Base-by-base conservation (phyloP, 2,113 vertebrate species). In the Ursus arctos region DNA sequence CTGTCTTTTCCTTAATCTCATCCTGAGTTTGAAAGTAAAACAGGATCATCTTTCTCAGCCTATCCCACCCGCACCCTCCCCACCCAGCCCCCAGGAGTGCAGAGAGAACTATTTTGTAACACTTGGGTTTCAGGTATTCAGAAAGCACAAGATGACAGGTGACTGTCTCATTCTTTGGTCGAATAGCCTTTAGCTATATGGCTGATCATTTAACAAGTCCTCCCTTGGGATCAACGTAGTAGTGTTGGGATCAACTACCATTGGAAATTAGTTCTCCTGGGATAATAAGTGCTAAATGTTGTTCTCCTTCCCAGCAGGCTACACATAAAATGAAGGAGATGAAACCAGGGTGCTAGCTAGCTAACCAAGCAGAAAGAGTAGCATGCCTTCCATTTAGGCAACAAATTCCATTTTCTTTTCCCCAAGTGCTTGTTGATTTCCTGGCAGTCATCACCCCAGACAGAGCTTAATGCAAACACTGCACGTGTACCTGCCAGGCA, bases 361-460 rank as follows among this genome's bases (percentile, higher is more conserved):
- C 86, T 97, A 53, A 31, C 76, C n/a, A 98, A 98, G 98, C 96
- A 98, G 98, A 99, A 98, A 97, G 90, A 98, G 80, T 63, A 94
- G 43, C 28, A 40, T n/a, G 65, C 19, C 67, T 96, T 91, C 98
- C 96, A 88, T 59, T 97, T 98, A 97, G 91, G 67, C 96, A 47
- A 98, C 97, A 98, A 89, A 79, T 98, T 98, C 97, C 86, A 96
- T 98, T 99, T 98, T 98, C 97, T 98, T 98, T 97, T 71, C 59
- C 94, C 82, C 59, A 97, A 98, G 95, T 97, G 95, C 97, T 97
- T 98, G 95, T 98, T 81, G 88, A 90, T 87, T 94, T 80, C 33
- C 95, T 98, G 81, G 91, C 85, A 57, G 91, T 98, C 97, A 96
- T 97, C 97, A 97, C 61, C 91, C 92, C 94, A 97, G 96, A 98